phyloP scores from a whole-genome alignment of 1,140 invertebrate genomes.

The Ephestia elutella region DNA sequence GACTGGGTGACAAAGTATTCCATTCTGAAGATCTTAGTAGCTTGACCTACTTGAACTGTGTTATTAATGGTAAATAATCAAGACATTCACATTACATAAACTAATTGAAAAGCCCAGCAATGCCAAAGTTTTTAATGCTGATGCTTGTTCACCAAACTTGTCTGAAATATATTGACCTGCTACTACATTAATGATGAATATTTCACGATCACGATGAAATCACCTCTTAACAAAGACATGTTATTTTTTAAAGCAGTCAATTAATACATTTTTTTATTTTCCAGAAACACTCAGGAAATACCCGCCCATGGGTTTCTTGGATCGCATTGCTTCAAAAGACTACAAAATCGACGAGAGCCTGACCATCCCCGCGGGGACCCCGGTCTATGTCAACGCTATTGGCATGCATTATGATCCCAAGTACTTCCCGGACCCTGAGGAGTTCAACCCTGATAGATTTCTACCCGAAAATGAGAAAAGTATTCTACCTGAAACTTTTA shows the following conservation, averaged over 20 bases:
- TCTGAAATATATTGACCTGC: no score
- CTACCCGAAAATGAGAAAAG: slow-evolving; percentile 57
- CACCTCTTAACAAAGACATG: no score
- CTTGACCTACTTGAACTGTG: slow-evolving; percentile 24
- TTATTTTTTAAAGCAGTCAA: no score
- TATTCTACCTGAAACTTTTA: slow-evolving; percentile 47
- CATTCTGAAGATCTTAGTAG: slow-evolving; percentile 16
- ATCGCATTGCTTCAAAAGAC: slow-evolving; percentile 50
- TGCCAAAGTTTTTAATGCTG: no score
- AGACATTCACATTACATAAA: not conserved
- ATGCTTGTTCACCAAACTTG: no score
- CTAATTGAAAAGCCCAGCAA: no score
- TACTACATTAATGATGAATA: no score
- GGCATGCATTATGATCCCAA: slow-evolving; percentile 72
- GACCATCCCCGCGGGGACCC: slow-evolving; percentile 45
- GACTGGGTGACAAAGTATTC: slow-evolving; percentile 16
- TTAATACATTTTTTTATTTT: not conserved
- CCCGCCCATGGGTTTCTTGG: slow-evolving; percentile 67
- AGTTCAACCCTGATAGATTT: slow-evolving; percentile 76
- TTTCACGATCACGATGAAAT: no score
- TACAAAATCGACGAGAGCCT: slow-evolving; percentile 61
- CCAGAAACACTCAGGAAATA: slow-evolving; percentile 76
- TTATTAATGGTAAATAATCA: slow-evolving; percentile 30
- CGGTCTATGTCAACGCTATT: slow-evolving; percentile 35
- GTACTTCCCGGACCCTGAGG: slow-evolving; percentile 71